Percentiles rank a stretch among this genome's conserved stretches.
These are phyloP conservation scores for Lophura nycthemera DNA, from an alignment of 2,113 vertebrate genomes.

Conservation along the genomic window DNA sequence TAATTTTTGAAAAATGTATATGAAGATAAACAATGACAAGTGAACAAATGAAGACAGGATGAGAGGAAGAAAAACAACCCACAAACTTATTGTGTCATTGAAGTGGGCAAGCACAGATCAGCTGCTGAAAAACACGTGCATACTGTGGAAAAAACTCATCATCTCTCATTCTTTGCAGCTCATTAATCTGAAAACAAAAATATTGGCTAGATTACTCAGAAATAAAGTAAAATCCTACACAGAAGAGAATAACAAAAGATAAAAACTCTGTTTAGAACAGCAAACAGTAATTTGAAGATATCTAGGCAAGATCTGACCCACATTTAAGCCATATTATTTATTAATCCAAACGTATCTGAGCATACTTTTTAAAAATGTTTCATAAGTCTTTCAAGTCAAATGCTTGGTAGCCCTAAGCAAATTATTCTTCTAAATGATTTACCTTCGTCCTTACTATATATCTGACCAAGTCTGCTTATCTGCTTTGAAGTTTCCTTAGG, in stretches of 20 bases:
- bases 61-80: background rate
- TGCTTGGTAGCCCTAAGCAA: background rate
- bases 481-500: slow-evolving; percentile 39
- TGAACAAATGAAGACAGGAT: background rate
- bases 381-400: slow-evolving; percentile 26
- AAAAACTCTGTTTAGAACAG: background rate
- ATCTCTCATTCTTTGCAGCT: background rate
- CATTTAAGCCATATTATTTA: background rate
- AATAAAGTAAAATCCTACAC: background rate
- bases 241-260: background rate
- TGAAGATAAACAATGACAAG: background rate
- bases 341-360: slow-evolving; percentile 32
- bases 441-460: slow-evolving; percentile 27
- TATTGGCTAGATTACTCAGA: background rate
- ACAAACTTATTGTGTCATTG: background rate
- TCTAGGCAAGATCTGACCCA: background rate
- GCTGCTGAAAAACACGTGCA: background rate
- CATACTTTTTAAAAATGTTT: slow-evolving; percentile 1
- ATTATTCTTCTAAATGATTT: slow-evolving; percentile 28
- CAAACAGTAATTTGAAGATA: background rate
- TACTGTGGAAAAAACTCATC: background rate
- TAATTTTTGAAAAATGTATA: background rate
- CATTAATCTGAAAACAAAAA: slow-evolving; percentile 18
- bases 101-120: background rate
- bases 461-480: slow-evolving; percentile 18